phyloP scores from a whole-genome alignment of 1,140 invertebrate species.

The Trypoxylus dichotomus region DNA sequence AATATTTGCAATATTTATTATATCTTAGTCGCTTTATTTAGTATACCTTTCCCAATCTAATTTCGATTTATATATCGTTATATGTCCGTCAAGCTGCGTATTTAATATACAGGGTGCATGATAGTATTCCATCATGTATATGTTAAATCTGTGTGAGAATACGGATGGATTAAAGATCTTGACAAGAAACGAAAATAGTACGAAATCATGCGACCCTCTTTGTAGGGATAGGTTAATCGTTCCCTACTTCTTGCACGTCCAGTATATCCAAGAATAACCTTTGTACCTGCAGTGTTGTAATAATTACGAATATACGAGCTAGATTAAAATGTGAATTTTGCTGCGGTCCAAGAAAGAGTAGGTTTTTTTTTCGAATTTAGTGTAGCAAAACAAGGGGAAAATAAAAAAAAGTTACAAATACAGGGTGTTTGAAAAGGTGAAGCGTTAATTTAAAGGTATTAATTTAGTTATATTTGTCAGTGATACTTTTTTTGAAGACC shows the following conservation, averaged over 20 bases:
- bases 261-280: not conserved
- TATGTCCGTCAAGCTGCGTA: not conserved
- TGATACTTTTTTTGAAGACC: no score
- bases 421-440: not conserved
- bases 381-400: not conserved
- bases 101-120: not conserved
- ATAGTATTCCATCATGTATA: not conserved
- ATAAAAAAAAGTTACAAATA: not conserved
- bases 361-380: not conserved
- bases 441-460: no score
- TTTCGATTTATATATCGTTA: not conserved
- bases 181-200: no score
- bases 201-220: no score
- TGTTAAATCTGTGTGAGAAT: not conserved
- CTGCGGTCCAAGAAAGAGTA: constrained; percentile 9
- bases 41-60: no score
- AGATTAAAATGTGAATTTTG: not conserved
- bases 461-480: no score
- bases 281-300: constrained; percentile 14
- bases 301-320: not conserved
- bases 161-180: no score
- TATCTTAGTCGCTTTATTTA: no score
- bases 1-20: not conserved
- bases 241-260: not conserved
- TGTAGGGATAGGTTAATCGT: no score